Percentiles rank a stretch among this genome's conserved stretches.
phyloP scores from a whole-genome alignment of 2,113 vertebrate species.

The Lanius collurio region DNA sequence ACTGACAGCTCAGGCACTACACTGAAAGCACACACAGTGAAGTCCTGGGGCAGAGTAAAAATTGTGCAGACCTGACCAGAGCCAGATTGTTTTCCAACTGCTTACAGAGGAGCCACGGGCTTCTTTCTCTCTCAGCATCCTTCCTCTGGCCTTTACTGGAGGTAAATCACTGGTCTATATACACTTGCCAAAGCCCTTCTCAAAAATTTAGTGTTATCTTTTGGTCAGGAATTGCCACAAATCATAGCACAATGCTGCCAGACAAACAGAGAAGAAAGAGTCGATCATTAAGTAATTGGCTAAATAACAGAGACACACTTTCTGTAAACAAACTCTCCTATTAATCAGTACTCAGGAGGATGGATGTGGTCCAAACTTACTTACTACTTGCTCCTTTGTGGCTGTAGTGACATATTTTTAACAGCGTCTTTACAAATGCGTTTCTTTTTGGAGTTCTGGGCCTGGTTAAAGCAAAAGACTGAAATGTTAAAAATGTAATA shows the following conservation, averaged over 20 bases:
- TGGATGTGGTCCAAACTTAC: background rate
- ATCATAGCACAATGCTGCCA: background rate
- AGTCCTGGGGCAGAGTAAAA: background rate
- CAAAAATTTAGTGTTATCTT: background rate
- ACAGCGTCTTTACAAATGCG: background rate
- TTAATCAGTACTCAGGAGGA: background rate
- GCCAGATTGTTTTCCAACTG: background rate
- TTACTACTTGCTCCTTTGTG: background rate
- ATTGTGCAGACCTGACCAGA: background rate
- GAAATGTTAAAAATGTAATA: background rate
- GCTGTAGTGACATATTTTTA: background rate
- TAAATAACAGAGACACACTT: background rate
- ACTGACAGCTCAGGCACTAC: accelerated
- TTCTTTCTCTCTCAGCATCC: background rate
- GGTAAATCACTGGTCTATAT: background rate
- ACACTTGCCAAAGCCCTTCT: background rate
- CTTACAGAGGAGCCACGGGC: background rate
- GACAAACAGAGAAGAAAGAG: background rate
- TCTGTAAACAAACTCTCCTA: background rate
- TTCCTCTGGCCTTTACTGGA: background rate
- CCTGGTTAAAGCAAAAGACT: background rate
- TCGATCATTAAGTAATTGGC: background rate
- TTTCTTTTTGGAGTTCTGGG: background rate
- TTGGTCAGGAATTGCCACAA: background rate
- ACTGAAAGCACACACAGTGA: background rate